Conservation (phyloP, 2,888 invertebrate genomes). For the Tachystola acroxantha region DNA sequence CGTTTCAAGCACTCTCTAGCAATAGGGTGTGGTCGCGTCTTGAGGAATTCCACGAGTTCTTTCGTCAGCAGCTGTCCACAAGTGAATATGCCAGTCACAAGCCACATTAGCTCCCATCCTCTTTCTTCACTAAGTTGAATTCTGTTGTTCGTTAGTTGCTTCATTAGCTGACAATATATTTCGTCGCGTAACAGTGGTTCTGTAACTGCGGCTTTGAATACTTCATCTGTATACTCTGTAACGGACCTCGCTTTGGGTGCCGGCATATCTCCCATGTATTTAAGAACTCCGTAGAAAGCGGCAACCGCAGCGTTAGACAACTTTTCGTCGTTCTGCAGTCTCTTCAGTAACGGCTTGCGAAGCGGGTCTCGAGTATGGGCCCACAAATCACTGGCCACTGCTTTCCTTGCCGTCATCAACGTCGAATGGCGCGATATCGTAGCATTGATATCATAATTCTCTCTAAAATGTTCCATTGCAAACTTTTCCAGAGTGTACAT, state of each 20-base stretch:
- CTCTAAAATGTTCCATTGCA: slow-evolving; percentile 89
- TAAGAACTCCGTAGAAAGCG: slow-evolving; percentile 85
- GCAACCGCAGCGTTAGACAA: slow-evolving; percentile 85
- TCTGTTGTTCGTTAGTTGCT: slow-evolving; percentile 93
- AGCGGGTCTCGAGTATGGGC: slow-evolving; percentile 88
- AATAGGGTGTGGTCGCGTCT: slow-evolving; percentile 85
- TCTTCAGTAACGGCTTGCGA: slow-evolving; percentile 88
- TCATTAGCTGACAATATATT: slow-evolving; percentile 95
- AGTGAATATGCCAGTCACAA: slow-evolving; percentile 90
- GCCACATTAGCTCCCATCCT: slow-evolving; percentile 97
- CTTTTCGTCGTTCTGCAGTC: slow-evolving; percentile 83
- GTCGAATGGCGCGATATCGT: slow-evolving; percentile 81
- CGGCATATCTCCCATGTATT: slow-evolving; percentile 95
- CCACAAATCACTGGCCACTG: slow-evolving; percentile 87
- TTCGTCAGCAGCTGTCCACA: slow-evolving; percentile 87
- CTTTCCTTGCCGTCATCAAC: slow-evolving; percentile 81
- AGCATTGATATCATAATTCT: slow-evolving; percentile 57
- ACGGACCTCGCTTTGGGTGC: slow-evolving; percentile 84
- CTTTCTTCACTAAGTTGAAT: slow-evolving; percentile 91
- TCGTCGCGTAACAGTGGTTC: slow-evolving; percentile 91
- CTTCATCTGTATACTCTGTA: slow-evolving; percentile 92
- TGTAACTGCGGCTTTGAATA: slow-evolving; percentile 87
- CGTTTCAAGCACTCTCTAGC: slow-evolving; percentile 90
- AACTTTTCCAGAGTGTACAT: slow-evolving; percentile 91
- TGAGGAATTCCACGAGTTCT: slow-evolving; percentile 86